Evolutionary conservation across 2,888 invertebrate species (phyloP), one percentile per base, ranked within the genome.

Genomic region (Caenorhabditis macrosperma): DNA sequence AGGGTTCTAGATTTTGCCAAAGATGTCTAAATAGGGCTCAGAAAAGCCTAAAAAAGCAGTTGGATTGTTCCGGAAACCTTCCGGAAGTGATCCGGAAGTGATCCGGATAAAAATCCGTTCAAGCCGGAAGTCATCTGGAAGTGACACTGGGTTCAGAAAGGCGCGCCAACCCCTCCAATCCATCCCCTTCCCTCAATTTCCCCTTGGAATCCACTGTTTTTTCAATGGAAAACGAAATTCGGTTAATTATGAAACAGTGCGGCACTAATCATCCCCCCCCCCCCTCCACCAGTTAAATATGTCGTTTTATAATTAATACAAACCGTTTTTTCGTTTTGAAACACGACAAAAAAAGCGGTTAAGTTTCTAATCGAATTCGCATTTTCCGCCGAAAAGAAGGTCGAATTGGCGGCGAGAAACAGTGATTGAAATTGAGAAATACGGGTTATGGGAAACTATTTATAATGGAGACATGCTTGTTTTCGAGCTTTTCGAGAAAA

Each of bases 171-270:
- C 33, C 33, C 33, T 33, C 33, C 9, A 7, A 5, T 33, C 6
- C 5, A 33, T 33, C 33, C 33, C 33, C 9, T 38, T 5, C 38
- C 38, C 15, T 38, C 33, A 20, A 12, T 57, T 59, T 35, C 57
- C 41, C 55, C 20, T 54, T 54, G 54, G 17, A 33, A 33, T 33
- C 9, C 33, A 7, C 9, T 33, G 9, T 33, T 33, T 9, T 33
- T 38, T 12, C 38, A 30, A 59, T 26, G 20, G 30, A 54, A 66
- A 66, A 5, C 38, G 12, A 33, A 66, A 44, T 38, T 28, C 17
- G 66, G 67, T 68, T 68, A 68, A 68, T 68, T 68, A 68, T 38
- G 68, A 68, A 68, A 68, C 59, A 57, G 59, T 59, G 48, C 48
- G 38, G 15, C 35, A 68, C 68, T 68, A 68, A 68, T 68, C 50